A percentile compares a stretch with the other conserved stretches of the same genome.
These are phyloP conservation scores for Bathynomus jamesi DNA, from an alignment of 1,140 invertebrate species.

Conservation along the genomic window DNA sequence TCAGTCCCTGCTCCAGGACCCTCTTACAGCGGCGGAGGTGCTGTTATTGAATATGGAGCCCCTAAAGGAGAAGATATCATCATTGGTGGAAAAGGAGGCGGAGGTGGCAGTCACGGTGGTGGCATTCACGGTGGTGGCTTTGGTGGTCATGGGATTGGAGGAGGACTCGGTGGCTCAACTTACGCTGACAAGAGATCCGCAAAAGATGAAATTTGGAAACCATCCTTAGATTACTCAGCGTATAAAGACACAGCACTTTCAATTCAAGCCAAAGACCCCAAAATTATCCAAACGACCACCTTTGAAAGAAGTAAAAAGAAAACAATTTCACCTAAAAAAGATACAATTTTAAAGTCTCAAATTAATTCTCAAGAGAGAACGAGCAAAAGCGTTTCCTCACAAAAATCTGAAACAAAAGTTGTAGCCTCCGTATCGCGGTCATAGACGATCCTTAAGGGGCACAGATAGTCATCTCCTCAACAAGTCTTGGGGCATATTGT, in stretches of 20 bases:
- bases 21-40: background rate
- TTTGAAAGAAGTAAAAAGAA: background rate
- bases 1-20: conserved; percentile 15
- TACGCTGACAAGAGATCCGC: background rate
- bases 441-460: background rate
- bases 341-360: background rate
- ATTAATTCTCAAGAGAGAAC: background rate
- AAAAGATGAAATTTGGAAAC: background rate
- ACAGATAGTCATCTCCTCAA: background rate
- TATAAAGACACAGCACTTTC: background rate
- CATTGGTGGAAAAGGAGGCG: conserved; percentile 12
- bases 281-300: background rate
- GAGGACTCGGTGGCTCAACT: background rate
- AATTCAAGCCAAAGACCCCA: background rate
- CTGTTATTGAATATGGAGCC: conserved; percentile 19
- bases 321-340: background rate
- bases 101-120: conserved; percentile 6
- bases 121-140: background rate
- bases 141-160: background rate
- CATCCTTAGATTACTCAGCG: background rate
- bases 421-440: background rate
- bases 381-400: background rate
- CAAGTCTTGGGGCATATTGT: background rate
- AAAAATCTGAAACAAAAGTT: background rate
- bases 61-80: conserved; percentile 35